Base-by-base conservation (phyloP, 2,888 invertebrate species). In the Tetramorium bicarinatum region DNA sequence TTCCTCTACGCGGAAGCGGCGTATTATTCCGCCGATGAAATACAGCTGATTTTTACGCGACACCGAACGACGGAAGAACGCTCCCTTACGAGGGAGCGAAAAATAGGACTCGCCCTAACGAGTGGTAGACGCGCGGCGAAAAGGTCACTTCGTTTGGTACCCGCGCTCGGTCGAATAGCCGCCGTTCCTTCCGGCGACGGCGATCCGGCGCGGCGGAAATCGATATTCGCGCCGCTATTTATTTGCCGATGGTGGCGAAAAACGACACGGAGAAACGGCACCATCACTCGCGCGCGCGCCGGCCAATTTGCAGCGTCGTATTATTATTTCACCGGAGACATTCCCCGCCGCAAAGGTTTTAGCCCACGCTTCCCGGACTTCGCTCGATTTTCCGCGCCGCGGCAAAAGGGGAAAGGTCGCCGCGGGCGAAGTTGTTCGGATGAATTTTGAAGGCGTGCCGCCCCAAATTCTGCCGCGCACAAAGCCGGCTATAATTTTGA, bases 201-300 rank as follows among this genome's bases (percentile, higher is more conserved):
- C 49, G 29, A 67, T 49, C 18, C 2, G 9, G 47, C 0, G 29
- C 44, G 44, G 38, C 49, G 8, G 13, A 69, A 69, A 67, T 69
- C 69, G 77, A 77, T 67, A 77, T 67, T 66, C 15, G 29, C 1
- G 21, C 13, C 11, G 34, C 79, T 25, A 79, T 79, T 79, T 79
- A 59, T 79, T 54, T 44, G 67, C n/a, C 67, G 11, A 47, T 4
- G 15, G 15, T 3, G 13, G 47, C 47, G 34, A 59, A 79, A 34
- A 71, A 76, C 21, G 75, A 75, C 7, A 2, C n/a, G 13, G 8
- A 41, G 15, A n/a, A 49, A 49, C 34, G 29, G 4, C 8, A 34
- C 71, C 44, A 69, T 77, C 52, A 66, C 66, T 67, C 15, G 15
- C 15, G 47, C 11, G 29, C 29, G 29, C 49, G 15, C 47, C 67